Conservation (phyloP, 2,888 invertebrate genomes). For the Serrognathus titanus region DNA sequence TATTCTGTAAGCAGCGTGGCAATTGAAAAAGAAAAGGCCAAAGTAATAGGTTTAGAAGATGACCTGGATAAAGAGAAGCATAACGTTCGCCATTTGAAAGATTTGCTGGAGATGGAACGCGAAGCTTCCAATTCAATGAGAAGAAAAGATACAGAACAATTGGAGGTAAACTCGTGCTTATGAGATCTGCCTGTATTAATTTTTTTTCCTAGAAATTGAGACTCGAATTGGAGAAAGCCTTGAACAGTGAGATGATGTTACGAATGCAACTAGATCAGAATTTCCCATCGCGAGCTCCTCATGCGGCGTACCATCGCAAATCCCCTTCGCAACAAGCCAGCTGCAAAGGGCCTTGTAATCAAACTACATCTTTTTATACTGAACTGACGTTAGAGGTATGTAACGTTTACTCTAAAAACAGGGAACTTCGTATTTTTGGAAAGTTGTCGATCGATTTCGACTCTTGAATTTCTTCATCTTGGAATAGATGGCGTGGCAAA, state of each 20-base stretch:
- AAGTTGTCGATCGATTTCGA: too few species aligned
- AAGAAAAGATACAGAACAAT: slow-evolving; percentile 18
- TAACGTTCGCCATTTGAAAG: slow-evolving; percentile 22
- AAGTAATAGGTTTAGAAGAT: slow-evolving; percentile 26
- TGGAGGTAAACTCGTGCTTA: slow-evolving; percentile 18
- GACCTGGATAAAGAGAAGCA: slow-evolving; percentile 28
- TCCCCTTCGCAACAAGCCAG: background rate
- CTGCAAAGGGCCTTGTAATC: background rate
- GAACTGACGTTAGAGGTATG: slow-evolving; percentile 17
- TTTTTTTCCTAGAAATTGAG: slow-evolving; percentile 18
- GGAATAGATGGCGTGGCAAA: too few species aligned
- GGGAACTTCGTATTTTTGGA: too few species aligned
- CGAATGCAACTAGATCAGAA: slow-evolving; percentile 21
- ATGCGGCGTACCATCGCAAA: background rate
- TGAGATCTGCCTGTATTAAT: background rate
- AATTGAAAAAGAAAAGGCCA: slow-evolving; percentile 27
- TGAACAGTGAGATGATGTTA: slow-evolving; percentile 24
- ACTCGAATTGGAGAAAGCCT: slow-evolving; percentile 20
- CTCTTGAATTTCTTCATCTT: too few species aligned
- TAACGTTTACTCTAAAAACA: background rate
- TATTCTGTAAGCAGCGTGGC: slow-evolving; percentile 18
- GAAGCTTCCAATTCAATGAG: slow-evolving; percentile 12
- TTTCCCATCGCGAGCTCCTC: background rate
- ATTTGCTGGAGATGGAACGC: slow-evolving; percentile 22
- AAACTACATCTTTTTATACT: slow-evolving; percentile 21